Conservation (phyloP, 2,113 vertebrate species). For the Neopipo cinnamomea region DNA sequence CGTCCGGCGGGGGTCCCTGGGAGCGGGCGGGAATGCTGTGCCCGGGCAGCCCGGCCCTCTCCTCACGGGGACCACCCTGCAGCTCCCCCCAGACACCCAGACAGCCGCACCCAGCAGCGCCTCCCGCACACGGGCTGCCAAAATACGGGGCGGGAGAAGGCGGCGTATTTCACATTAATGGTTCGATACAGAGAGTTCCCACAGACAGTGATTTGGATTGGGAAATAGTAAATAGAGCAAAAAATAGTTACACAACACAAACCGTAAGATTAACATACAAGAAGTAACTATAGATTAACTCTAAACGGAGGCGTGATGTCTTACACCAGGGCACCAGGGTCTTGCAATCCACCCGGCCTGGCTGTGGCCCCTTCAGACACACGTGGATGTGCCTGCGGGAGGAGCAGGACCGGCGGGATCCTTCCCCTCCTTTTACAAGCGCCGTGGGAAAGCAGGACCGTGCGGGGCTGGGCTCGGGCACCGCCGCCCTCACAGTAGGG, state of each 20-base stretch:
- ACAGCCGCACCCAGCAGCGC: rapidly evolving
- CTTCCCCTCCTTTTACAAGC: neutral
- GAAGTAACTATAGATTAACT: neutral
- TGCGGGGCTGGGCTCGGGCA: rapidly evolving
- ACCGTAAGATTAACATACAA: neutral
- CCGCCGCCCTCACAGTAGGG: too few species aligned
- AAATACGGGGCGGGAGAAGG: rapidly evolving
- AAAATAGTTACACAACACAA: too few species aligned
- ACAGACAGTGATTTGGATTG: neutral
- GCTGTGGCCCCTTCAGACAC: rapidly evolving
- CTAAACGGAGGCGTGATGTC: rapidly evolving
- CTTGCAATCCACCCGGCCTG: neutral
- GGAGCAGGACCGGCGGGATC: neutral
- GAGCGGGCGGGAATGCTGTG: neutral
- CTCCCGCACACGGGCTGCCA: rapidly evolving
- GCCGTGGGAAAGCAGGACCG: rapidly evolving
- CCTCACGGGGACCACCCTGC: too few species aligned
- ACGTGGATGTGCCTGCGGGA: rapidly evolving
- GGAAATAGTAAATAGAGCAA: neutral
- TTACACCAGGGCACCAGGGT: neutral
- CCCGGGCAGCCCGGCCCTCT: neutral
- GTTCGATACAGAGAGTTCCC: rapidly evolving
- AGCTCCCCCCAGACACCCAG: too few species aligned
- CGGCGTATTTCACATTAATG: rapidly evolving
- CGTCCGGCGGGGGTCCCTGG: rapidly evolving